These are phyloP conservation scores for Alectura lathami DNA, from an alignment of 2,113 vertebrate species.

Conservation along the genomic window DNA sequence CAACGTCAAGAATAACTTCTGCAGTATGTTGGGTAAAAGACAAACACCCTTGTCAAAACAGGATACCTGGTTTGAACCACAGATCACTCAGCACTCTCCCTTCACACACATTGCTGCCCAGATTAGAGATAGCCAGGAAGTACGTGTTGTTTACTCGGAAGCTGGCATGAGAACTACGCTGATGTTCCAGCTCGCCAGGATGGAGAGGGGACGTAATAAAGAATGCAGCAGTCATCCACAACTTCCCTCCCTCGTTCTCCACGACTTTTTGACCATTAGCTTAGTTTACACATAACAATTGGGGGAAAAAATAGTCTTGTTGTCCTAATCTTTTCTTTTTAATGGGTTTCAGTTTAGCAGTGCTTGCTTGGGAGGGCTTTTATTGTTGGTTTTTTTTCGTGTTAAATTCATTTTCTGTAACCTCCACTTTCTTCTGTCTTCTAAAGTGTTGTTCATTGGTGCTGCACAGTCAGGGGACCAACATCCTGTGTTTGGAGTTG, in stretches of 20 bases:
- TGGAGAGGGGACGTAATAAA: constrained; percentile 13
- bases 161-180: constrained; percentile 44
- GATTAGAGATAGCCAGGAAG: constrained; percentile 73
- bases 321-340: constrained; percentile 18
- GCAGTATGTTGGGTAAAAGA: constrained; percentile 46
- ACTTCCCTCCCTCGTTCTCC: not conserved
- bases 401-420: not conserved
- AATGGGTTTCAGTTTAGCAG: not conserved
- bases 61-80: constrained; percentile 65
- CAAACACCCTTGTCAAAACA: constrained; percentile 73
- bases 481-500: constrained; percentile 49
- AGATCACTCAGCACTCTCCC: constrained; percentile 38
- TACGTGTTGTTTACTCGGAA: constrained; percentile 60
- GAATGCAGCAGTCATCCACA: not conserved
- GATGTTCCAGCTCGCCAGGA: not conserved
- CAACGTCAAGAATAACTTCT: constrained; percentile 35
- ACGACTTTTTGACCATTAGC: not conserved
- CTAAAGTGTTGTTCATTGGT: not conserved
- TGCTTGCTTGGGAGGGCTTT: not conserved
- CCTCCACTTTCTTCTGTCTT: not conserved
- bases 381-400: fast-evolving
- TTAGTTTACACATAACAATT: constrained; percentile 59
- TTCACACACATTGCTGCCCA: constrained; percentile 55
- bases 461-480: not conserved
- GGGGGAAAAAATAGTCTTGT: constrained; percentile 45